Conservation (phyloP, 2,888 invertebrate genomes). For the Belgica antarctica region DNA sequence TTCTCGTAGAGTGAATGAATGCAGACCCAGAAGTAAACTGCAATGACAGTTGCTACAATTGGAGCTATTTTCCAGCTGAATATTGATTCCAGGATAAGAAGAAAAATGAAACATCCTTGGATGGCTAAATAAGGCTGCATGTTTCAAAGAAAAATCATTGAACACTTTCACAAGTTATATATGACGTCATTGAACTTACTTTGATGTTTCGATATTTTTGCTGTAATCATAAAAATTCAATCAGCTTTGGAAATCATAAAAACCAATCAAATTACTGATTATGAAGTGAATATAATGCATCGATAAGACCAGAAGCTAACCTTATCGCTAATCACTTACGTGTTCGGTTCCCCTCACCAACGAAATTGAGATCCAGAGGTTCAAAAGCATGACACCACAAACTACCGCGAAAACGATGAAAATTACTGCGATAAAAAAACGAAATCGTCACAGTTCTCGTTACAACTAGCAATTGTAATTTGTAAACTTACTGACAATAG, state of each 20-base stretch:
- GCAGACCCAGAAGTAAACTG: background rate
- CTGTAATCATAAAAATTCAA: background rate
- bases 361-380: background rate
- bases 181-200: background rate
- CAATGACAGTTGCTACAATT: background rate
- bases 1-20: background rate
- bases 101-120: background rate
- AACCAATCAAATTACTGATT: background rate
- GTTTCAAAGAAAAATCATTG: background rate
- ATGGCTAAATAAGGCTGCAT: background rate
- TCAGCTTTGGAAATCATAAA: background rate
- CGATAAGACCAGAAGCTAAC: background rate
- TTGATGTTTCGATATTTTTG: background rate
- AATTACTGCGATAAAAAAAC: constrained; percentile 1
- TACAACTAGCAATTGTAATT: background rate
- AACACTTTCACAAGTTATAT: background rate
- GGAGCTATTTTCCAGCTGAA: background rate
- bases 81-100: background rate
- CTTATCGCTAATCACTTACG: constrained; percentile 4
- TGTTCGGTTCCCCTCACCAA: background rate
- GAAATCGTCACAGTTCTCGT: background rate
- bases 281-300: background rate
- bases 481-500: background rate
- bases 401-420: background rate
- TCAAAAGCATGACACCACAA: background rate